Conservation (phyloP, 2,888 invertebrate genomes). For the Orchesella flavescens region DNA sequence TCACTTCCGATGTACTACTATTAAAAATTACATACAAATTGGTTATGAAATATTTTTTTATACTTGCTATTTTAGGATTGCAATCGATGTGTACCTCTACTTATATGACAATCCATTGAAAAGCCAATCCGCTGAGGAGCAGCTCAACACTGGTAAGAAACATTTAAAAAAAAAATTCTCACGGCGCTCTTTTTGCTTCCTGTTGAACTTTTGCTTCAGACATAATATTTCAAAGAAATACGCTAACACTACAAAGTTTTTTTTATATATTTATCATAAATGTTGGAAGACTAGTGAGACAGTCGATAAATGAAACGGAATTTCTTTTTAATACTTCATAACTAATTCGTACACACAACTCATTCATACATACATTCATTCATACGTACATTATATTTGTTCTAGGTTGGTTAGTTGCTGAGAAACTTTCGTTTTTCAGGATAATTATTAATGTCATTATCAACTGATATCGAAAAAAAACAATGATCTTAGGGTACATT, state of each 20-base stretch:
- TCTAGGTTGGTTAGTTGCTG: slow-evolving; percentile 18
- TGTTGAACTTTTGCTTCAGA: slow-evolving; percentile 52
- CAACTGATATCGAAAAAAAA: slow-evolving; percentile 46
- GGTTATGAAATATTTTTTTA: too few species aligned
- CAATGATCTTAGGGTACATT: slow-evolving; percentile 24
- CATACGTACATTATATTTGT: slow-evolving; percentile 6
- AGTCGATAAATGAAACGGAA: slow-evolving; percentile 15
- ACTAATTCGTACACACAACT: background rate
- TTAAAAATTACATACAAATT: too few species aligned
- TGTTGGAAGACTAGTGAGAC: background rate
- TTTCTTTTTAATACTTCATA: slow-evolving; percentile 20
- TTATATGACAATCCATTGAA: slow-evolving; percentile 84
- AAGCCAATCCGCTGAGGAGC: slow-evolving; percentile 69
- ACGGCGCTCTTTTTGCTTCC: slow-evolving; percentile 51
- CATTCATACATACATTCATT: background rate
- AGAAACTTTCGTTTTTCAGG: slow-evolving; percentile 62
- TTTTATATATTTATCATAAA: background rate
- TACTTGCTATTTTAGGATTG: too few species aligned
- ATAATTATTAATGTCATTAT: slow-evolving; percentile 65
- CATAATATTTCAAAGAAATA: background rate
- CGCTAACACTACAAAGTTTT: background rate
- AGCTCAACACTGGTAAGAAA: slow-evolving; percentile 71
- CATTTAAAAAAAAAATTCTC: slow-evolving; percentile 48
- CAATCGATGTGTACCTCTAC: slow-evolving; percentile 86
- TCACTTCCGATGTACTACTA: background rate